phyloP scores from a whole-genome alignment of 2,888 invertebrate species.

The Clepsis dumicolana region DNA sequence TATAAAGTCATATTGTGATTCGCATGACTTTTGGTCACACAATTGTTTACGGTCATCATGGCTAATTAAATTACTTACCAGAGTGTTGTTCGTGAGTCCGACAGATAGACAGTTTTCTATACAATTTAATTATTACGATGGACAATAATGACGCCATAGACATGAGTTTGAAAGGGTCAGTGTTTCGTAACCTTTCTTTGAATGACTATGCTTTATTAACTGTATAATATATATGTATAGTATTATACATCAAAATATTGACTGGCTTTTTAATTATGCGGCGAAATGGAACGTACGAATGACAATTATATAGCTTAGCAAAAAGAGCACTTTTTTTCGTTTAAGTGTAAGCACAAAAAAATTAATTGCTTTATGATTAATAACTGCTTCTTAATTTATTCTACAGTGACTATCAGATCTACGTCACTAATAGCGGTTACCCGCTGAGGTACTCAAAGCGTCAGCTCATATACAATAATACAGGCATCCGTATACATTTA shows the following conservation, averaged over 20 bases:
- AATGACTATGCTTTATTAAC: slow-evolving; percentile 14
- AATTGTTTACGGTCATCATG: slow-evolving; percentile 6
- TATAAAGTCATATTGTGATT: background rate
- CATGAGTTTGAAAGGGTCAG: slow-evolving; percentile 7
- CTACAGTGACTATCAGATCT: too few relatives aligned
- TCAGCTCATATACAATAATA: too few relatives aligned
- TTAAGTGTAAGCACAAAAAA: background rate
- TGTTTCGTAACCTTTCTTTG: background rate
- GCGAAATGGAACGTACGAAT: background rate
- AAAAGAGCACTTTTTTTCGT: background rate
- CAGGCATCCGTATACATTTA: too few relatives aligned
- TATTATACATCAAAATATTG: background rate
- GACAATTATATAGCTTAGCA: background rate
- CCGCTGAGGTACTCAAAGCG: too few relatives aligned
- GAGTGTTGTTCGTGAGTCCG: slow-evolving; percentile 4
- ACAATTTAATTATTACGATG: background rate
- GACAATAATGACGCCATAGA: slow-evolving; percentile 1
- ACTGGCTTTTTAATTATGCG: background rate
- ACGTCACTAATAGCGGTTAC: too few relatives aligned
- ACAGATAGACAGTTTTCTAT: background rate
- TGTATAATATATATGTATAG: too few relatives aligned
- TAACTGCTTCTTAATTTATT: too few relatives aligned
- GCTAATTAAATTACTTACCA: slow-evolving; percentile 5
- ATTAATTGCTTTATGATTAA: background rate
- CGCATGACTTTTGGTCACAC: background rate